phyloP scores from a whole-genome alignment of 2,888 invertebrate species.

The Cremastinae sp. region DNA sequence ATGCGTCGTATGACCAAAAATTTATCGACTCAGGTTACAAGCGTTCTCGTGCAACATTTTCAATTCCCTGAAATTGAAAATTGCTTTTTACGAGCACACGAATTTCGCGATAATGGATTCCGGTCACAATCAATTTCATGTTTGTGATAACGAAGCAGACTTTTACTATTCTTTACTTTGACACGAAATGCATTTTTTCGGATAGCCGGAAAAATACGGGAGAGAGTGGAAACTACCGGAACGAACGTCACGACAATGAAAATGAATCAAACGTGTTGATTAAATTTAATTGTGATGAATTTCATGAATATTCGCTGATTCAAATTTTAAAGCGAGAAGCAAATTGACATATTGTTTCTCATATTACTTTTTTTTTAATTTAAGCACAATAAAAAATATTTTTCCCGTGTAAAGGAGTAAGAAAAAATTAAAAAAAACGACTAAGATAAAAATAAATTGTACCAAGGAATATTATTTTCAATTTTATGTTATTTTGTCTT shows the following conservation, averaged over 20 bases:
- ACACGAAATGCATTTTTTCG: constrained; percentile 17
- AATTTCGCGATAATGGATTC: constrained; percentile 18
- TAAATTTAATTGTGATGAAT: constrained; percentile 12
- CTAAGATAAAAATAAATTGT: too few species aligned
- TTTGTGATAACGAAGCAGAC: constrained; percentile 3
- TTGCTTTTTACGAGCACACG: neutral
- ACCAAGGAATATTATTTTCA: neutral
- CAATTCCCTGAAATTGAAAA: constrained; percentile 11
- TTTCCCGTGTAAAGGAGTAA: too few species aligned
- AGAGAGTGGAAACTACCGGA: neutral
- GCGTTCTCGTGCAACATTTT: constrained; percentile 1
- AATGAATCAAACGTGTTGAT: constrained; percentile 20
- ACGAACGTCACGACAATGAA: neutral
- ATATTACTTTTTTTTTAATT: too few species aligned
- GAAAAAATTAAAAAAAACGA: too few species aligned
- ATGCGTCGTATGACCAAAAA: too few species aligned
- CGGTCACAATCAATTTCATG: constrained; percentile 38
- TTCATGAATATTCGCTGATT: neutral
- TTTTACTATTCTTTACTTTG: constrained; percentile 37
- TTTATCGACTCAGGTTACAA: neutral
- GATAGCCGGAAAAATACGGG: constrained; percentile 10
- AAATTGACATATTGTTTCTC: too few species aligned
- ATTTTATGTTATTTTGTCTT: too few species aligned
- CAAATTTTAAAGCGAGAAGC: too few species aligned
- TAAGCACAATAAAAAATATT: too few species aligned